Evolutionary conservation across 2,113 vertebrate species (phyloP), one percentile per base, ranked within the genome.

Genomic region (Salvelinus alpinus): DNA sequence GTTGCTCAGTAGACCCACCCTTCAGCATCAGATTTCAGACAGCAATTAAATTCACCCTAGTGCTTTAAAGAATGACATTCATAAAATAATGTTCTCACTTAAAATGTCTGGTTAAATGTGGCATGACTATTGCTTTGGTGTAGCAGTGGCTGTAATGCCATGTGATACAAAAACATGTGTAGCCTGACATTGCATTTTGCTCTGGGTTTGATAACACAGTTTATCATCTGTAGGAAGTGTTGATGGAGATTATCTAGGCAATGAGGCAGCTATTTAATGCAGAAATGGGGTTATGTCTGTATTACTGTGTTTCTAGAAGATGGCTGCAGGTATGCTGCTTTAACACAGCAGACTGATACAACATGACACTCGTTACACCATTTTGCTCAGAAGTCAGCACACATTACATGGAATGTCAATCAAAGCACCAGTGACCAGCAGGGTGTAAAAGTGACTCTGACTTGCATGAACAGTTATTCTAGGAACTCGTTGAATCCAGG

Each of bases 41-140:
- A 14, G 60, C 60, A 65, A 77, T 77, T 72, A 77, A 22, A 4
- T 7, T 47, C 59, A 27, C 44, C 60, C 60, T 16, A 16, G 59
- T 54, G 69, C 47, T 27, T 72, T 64, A 20, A 38, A 27, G 11
- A 51, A 71, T 72, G 48, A 47, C 47, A 77, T 77, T 66, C 72
- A 22, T 22, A 9, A 77, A n/a, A 70, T 31, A 31, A 13, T 48
- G 22, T 44, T 64, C 48, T 70, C 70, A 51, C 59, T n/a, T 62
- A 34, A 34, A 51, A 51, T 54, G 47, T 38, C 75, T 60, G 64
- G 34, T 70, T 77, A 77, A 71, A 72, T 68, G 54, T 51, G 22
- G 57, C 22, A 14, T 66, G 65, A 51, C 44, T 24, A 65, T 77
- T 72, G n/a, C 72, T 73, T 81, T 38, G 64, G 25, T 14, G 69